These are phyloP conservation scores for Pachycephala philippinensis DNA, from an alignment of 2,113 vertebrate species.

Conservation along the genomic window DNA sequence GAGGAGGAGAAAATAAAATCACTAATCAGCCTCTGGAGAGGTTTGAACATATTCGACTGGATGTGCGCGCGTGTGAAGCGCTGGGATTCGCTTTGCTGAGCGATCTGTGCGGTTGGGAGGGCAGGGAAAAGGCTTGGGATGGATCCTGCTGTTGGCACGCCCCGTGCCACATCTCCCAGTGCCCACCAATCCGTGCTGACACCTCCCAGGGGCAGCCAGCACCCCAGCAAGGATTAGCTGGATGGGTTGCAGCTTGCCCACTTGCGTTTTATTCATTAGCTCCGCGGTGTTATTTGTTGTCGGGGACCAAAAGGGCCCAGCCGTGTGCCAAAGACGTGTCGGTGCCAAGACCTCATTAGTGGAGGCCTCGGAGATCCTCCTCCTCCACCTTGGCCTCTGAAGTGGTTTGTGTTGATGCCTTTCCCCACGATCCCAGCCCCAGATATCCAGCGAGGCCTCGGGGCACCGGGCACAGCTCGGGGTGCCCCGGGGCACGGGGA, in stretches of 20 bases:
- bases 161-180: not conserved
- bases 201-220: not conserved
- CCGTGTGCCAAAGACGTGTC: not conserved
- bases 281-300: not conserved
- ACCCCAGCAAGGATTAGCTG: not conserved
- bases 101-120: not conserved
- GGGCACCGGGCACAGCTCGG: not conserved
- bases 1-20: conserved; percentile 35
- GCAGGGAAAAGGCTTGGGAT: not conserved
- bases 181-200: not conserved
- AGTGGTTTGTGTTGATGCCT: conserved; percentile 43
- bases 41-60: not conserved
- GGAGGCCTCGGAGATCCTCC: conserved; percentile 29
- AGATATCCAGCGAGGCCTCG: not conserved
- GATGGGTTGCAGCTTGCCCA: not conserved
- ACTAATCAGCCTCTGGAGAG: conserved; percentile 27
- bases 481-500: not conserved
- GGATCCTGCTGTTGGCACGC: not conserved
- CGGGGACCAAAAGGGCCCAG: not conserved
- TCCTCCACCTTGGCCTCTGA: conserved; percentile 51
- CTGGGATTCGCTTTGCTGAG: not conserved
- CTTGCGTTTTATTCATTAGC: not conserved
- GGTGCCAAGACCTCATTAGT: conserved; percentile 56
- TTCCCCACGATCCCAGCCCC: conserved; percentile 35
- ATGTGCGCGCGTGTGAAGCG: not conserved